Evolutionary conservation across 2,113 vertebrate genomes (phyloP).

Genomic region (Hemichromis elongatus): DNA sequence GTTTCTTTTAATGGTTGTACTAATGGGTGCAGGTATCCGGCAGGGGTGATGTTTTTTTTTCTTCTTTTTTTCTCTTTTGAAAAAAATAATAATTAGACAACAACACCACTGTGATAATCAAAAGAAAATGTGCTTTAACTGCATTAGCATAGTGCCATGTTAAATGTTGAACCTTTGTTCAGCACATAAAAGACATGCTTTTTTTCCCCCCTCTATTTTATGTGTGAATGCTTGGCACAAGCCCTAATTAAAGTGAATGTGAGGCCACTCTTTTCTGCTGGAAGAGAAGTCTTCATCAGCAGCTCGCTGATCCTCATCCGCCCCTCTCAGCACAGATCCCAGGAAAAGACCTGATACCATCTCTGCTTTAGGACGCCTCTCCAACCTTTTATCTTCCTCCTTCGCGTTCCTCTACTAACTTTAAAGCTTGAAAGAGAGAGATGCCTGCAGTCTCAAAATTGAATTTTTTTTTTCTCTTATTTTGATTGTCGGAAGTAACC

Average conservation of each 20-base stretch:
- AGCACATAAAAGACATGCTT: slow-evolving; percentile 11
- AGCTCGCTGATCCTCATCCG: slow-evolving; percentile 42
- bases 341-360: slow-evolving; percentile 45
- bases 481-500: neutral
- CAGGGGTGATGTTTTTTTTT: neutral
- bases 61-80: neutral
- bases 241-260: slow-evolving; percentile 61
- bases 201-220: neutral
- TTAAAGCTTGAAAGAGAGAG: slow-evolving; percentile 6
- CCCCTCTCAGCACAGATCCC: slow-evolving; percentile 36
- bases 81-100: neutral
- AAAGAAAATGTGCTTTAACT: slow-evolving; percentile 22
- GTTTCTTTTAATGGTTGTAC: neutral
- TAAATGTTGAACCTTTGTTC: slow-evolving; percentile 9
- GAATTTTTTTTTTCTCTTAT: neutral
- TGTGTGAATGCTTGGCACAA: neutral
- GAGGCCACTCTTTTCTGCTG: slow-evolving; percentile 33
- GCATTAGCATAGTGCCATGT: neutral
- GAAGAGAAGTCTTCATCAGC: slow-evolving; percentile 37
- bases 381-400: slow-evolving; percentile 42
- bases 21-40: neutral
- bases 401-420: neutral
- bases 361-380: slow-evolving; percentile 37
- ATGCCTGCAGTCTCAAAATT: slow-evolving; percentile 11
- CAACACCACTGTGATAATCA: slow-evolving; percentile 7